Evolutionary conservation across 2,113 vertebrate genomes (phyloP).

Genomic region (Labeo catla): DNA sequence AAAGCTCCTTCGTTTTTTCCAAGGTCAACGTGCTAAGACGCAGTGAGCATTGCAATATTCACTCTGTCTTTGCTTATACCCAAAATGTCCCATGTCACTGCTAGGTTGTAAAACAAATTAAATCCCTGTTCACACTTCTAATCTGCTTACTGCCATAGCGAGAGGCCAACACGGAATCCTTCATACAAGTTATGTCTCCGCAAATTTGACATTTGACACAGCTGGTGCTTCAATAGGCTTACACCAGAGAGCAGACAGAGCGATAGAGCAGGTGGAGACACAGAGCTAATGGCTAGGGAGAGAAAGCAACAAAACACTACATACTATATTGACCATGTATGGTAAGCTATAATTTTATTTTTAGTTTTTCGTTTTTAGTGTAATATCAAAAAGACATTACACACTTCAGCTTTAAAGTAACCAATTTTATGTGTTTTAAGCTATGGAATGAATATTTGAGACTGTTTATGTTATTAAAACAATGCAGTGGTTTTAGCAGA

Average conservation of each 20-base stretch:
- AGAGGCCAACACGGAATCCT: conserved; percentile 10
- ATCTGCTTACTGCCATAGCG: conserved; percentile 9
- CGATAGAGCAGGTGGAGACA: neutral
- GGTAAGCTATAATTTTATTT: neutral
- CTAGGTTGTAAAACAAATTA: conserved; percentile 23
- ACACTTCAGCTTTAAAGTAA: neutral
- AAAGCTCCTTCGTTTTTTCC: neutral
- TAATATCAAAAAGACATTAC: neutral
- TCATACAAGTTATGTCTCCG: conserved; percentile 10
- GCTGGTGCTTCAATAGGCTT: conserved; percentile 28
- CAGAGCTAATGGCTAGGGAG: neutral
- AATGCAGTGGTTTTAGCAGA: neutral
- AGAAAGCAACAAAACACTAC: neutral
- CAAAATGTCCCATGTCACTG: conserved; percentile 3
- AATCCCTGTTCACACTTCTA: conserved; percentile 26
- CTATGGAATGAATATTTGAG: neutral
- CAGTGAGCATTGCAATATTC: neutral
- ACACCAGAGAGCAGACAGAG: conserved; percentile 11
- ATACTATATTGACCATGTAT: neutral
- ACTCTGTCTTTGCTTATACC: neutral
- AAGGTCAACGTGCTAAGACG: neutral
- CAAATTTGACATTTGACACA: conserved; percentile 43
- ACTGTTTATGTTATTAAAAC: neutral
- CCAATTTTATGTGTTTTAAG: neutral
- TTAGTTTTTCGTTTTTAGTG: neutral